Evolutionary conservation across 2,888 invertebrate species (phyloP).

Genomic region (Physocephala rufipes): DNA sequence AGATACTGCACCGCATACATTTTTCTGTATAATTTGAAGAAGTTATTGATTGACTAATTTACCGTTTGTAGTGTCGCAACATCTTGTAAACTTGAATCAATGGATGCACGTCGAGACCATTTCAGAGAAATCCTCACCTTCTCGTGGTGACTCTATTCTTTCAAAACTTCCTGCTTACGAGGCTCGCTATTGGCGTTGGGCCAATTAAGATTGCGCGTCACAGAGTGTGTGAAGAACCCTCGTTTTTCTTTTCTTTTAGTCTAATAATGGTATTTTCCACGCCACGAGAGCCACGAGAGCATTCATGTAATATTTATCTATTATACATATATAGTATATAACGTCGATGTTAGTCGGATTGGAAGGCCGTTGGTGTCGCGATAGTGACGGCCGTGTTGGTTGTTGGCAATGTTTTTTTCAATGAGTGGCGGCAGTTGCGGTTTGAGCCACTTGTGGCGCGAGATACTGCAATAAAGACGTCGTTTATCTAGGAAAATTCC

Average conservation of each 20-base stretch:
- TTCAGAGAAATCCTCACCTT: conserved; percentile 41
- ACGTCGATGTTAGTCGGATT: conserved; percentile 50
- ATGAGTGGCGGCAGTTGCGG: no score
- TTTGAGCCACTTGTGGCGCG: conserved; percentile 10
- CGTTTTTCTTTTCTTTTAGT: no score
- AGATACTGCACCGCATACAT: no score
- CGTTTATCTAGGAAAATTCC: conserved; percentile 9
- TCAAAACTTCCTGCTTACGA: conserved; percentile 42
- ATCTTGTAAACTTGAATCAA: not conserved
- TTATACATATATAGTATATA: conserved; percentile 55
- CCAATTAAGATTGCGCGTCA: conserved; percentile 38
- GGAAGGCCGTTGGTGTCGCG: not conserved
- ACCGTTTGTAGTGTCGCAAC: no score
- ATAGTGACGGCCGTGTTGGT: not conserved
- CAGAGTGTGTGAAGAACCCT: conserved; percentile 27
- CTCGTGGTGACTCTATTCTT: conserved; percentile 44
- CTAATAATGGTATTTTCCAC: not conserved
- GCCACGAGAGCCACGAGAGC: conserved; percentile 1
- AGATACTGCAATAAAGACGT: conserved; percentile 21
- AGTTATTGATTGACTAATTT: no score
- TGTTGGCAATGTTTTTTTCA: not conserved
- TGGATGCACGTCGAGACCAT: conserved; percentile 18
- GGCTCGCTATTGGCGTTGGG: conserved; percentile 32
- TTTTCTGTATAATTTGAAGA: no score
- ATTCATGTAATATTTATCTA: no score